phyloP scores from a whole-genome alignment of 64 coral and sea anemone genomes.

The Acropora tenuis region DNA sequence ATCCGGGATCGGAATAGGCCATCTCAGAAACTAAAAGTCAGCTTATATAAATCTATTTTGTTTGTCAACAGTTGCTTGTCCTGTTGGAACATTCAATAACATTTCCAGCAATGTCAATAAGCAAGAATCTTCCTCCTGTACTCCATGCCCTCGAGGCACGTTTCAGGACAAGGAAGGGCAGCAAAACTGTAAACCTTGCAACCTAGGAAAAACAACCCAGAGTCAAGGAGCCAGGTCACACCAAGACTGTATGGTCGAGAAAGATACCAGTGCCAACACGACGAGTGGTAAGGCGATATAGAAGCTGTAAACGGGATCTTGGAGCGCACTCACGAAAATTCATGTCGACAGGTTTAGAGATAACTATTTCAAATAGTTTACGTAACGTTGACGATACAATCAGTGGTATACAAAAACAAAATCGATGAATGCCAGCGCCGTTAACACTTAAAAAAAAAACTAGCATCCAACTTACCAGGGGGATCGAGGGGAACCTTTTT shows the following conservation, averaged over 20 bases:
- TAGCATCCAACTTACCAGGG: too few relatives aligned
- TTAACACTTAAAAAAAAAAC: too few relatives aligned
- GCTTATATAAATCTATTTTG: background rate
- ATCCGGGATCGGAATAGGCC: background rate
- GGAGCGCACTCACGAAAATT: background rate
- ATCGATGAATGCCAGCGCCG: too few relatives aligned
- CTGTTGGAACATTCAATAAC: constrained; percentile 49
- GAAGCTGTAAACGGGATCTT: background rate
- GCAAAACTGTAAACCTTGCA: constrained; percentile 24
- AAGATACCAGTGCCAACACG: background rate
- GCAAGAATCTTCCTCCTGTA: constrained; percentile 17
- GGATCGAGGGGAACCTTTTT: too few relatives aligned
- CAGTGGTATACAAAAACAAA: too few relatives aligned
- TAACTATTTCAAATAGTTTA: too few relatives aligned
- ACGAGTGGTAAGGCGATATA: background rate
- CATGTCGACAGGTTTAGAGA: too few relatives aligned
- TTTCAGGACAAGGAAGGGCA: constrained; percentile 44
- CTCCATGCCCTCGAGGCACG: constrained; percentile 24
- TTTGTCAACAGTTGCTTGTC: constrained; percentile 36
- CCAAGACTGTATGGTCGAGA: background rate
- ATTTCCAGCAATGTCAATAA: background rate
- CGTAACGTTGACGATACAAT: too few relatives aligned
- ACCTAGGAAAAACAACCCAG: constrained; percentile 33
- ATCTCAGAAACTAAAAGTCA: background rate
- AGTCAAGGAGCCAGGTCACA: background rate